Base-by-base conservation (phyloP, 2,797 vertebrate species). In the Sitta carolinensis region DNA sequence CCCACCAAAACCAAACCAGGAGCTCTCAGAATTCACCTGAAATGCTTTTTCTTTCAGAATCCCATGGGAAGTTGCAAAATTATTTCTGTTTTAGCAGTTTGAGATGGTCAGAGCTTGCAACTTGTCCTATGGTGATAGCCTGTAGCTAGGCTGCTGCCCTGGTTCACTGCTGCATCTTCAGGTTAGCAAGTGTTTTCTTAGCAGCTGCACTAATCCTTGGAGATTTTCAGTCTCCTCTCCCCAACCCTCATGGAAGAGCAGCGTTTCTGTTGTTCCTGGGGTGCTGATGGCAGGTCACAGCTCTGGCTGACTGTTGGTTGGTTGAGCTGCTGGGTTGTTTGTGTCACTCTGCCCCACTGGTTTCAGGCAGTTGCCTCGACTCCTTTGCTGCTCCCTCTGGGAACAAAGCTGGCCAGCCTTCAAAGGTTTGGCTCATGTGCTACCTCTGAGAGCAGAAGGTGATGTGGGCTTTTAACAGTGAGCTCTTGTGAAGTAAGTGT, bases 331-430 rank as follows among this genome's bases (percentile, higher is more conserved):
- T 42, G 42, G 78, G 29, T 8, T 52, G 20, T 32, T 50, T n/a
- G 36, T 89, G 82, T 95, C 47, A 20, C 62, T 85, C 47, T 92
- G 86, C 72, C 72, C 8, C 19, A 11, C 87, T 87, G 66, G n/a
- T 86, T 79, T 74, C 78, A 87, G 38, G 55, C 45, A 15, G 21
- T 72, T n/a, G 30, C 16, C 61, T 54, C 2, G 5, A 55, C 59
- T 68, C 72, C 69, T 82, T 70, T 2, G 6, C 63, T 75, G 79
- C 19, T 79, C 80, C 81, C 62, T 87, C 43, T 52, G 79, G 62
- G 62, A 55, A 52, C 67, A 72, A 59, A 63, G n/a, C 69, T 91
- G 83, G 85, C 72, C 16, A 3, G 0, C 6, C 7, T 64, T 78
- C 82, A 92, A 17, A 66, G 55, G 32, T 38, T 78, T 84, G 83